Conservation (phyloP, 2,797 vertebrate species). For the Centropyge bicolor region DNA sequence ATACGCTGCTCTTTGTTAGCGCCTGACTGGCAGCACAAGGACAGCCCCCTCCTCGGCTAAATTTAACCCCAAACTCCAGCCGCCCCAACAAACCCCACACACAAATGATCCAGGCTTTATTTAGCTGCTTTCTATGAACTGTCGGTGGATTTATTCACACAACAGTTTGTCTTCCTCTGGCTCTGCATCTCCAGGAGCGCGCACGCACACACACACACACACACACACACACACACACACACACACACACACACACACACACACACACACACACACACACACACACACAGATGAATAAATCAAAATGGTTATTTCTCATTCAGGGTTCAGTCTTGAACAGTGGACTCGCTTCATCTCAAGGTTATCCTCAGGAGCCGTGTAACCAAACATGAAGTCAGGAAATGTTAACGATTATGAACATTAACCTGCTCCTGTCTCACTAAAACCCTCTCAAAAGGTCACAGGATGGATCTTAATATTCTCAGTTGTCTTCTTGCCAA, state of each 20-base stretch:
- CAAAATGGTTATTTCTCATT: constrained; percentile 54
- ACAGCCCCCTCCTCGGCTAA: constrained; percentile 42
- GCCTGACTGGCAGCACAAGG: constrained; percentile 70
- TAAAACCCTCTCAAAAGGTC: background rate
- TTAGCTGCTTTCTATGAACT: constrained; percentile 15
- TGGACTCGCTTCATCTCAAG: constrained; percentile 36
- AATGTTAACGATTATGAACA: background rate
- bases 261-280: background rate
- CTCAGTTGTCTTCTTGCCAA: background rate
- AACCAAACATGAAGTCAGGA: constrained; percentile 14
- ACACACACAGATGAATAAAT: constrained; percentile 48
- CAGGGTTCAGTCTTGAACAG: constrained; percentile 44
- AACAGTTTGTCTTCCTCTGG: background rate
- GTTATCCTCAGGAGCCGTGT: constrained; percentile 10
- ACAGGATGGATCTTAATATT: background rate
- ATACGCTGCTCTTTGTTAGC: constrained; percentile 73
- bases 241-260: background rate
- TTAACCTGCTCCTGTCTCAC: background rate
- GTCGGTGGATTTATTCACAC: background rate
- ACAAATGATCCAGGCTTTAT: constrained; percentile 2
- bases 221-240: background rate
- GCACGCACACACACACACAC: background rate
- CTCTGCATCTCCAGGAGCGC: background rate
- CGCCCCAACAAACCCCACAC: background rate
- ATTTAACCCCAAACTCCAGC: constrained; percentile 27